These are phyloP conservation scores for Epistrophe grossulariae DNA, from an alignment of 2,888 invertebrate genomes.

Conservation along the genomic window DNA sequence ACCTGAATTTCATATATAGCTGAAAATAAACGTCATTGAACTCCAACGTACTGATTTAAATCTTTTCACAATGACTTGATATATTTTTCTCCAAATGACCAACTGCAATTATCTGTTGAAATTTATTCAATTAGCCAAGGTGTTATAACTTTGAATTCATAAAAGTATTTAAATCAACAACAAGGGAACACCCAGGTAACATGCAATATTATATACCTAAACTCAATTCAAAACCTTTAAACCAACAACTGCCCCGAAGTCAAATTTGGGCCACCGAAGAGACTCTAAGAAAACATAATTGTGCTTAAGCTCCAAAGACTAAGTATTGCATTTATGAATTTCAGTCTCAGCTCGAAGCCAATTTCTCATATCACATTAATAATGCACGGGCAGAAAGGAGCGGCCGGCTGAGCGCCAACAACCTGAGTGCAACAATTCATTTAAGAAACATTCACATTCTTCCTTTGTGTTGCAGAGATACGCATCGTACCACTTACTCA, in stretches of 20 bases:
- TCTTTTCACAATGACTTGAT: too few relatives aligned
- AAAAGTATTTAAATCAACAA: conserved; percentile 10
- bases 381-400: conserved; percentile 49
- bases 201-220: conserved; percentile 1
- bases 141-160: conserved; percentile 16
- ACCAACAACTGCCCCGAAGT: conserved; percentile 49
- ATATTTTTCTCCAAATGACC: background rate
- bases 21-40: background rate
- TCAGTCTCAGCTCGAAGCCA: conserved; percentile 51
- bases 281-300: conserved; percentile 56
- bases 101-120: background rate
- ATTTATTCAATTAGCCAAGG: conserved; percentile 52
- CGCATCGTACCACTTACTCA: conserved; percentile 57
- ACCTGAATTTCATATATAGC: background rate
- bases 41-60: background rate
- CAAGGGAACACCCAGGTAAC: conserved; percentile 61
- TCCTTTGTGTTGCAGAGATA: conserved; percentile 66
- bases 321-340: background rate
- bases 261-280: conserved; percentile 25
- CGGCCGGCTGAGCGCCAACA: conserved; percentile 59
- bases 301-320: conserved; percentile 24
- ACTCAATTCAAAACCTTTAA: conserved; percentile 32
- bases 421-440: conserved; percentile 74
- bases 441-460: conserved; percentile 72
- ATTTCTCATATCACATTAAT: conserved; percentile 73